These are phyloP conservation scores for Nothoprocta pentlandii DNA, from an alignment of 2,113 vertebrate genomes.

Conservation along the genomic window DNA sequence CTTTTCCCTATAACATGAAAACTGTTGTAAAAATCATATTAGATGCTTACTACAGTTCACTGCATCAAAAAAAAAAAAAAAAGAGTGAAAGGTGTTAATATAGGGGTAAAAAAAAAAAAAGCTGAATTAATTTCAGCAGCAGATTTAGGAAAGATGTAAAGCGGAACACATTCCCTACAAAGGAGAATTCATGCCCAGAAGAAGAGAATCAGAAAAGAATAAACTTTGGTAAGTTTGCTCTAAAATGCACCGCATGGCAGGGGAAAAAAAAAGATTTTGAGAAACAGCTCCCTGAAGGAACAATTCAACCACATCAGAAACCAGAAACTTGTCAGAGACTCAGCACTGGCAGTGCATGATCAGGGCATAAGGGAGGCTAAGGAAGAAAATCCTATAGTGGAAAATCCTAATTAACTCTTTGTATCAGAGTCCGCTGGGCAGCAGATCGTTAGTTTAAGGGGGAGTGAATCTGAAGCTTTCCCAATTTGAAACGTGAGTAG, in stretches of 20 bases:
- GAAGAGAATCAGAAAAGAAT: not conserved
- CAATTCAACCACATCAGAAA: constrained; percentile 19
- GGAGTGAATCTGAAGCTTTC: not conserved
- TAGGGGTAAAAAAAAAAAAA: not conserved
- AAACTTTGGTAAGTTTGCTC: not conserved
- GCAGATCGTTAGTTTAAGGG: constrained; percentile 12
- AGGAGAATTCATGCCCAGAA: not conserved
- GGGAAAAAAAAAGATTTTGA: not conserved
- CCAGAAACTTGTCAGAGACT: constrained; percentile 25
- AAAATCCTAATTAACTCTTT: constrained; percentile 39
- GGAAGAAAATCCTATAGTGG: not conserved
- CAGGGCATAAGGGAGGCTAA: constrained; percentile 10
- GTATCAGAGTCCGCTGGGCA: not conserved
- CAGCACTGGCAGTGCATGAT: constrained; percentile 6
- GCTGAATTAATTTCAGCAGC: not conserved
- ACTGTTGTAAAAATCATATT: constrained; percentile 19
- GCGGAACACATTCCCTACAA: not conserved
- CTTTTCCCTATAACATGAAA: constrained; percentile 30
- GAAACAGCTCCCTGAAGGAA: not conserved
- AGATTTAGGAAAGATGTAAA: not conserved
- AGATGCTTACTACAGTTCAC: not conserved
- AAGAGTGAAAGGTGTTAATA: not conserved
- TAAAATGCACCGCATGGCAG: not conserved
- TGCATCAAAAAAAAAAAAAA: not conserved
- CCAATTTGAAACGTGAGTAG: not conserved